Evolutionary conservation across 2,797 vertebrate species (phyloP).

Genomic region (Falco peregrinus): DNA sequence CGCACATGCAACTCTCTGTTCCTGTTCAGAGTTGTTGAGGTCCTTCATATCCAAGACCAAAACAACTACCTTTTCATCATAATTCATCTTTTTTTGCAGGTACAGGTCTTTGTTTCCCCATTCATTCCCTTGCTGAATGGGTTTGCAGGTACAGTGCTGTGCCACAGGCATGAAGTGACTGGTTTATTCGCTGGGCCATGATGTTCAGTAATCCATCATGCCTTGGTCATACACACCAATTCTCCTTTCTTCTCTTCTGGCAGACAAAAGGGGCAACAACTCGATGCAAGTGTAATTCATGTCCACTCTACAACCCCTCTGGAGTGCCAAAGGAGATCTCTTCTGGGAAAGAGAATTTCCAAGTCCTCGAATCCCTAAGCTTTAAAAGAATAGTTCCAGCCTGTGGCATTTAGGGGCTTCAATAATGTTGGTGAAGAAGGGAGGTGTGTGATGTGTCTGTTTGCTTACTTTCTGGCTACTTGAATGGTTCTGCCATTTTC

Average conservation of each 20-base stretch:
- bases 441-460: not conserved
- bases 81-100: not conserved
- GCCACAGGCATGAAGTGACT: not conserved
- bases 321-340: not conserved
- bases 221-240: not conserved
- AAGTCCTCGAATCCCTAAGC: not conserved
- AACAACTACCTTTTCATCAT: not conserved
- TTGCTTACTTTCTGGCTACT: conserved; percentile 24
- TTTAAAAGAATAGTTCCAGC: not conserved
- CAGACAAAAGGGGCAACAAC: not conserved
- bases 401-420: not conserved
- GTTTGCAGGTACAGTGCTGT: not conserved
- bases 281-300: not conserved
- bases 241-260: not conserved
- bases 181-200: not conserved
- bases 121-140: not conserved
- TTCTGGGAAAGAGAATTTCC: not conserved
- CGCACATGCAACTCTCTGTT: not conserved
- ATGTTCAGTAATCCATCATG: not conserved
- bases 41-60: not conserved
- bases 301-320: not conserved
- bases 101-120: not conserved
- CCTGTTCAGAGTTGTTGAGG: not conserved
- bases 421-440: not conserved
- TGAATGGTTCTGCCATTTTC: conserved; percentile 34